Evolutionary conservation across 2,888 invertebrate genomes (phyloP), one percentile per base, ranked within the genome.

Genomic region (Leistus spinibarbis): DNA sequence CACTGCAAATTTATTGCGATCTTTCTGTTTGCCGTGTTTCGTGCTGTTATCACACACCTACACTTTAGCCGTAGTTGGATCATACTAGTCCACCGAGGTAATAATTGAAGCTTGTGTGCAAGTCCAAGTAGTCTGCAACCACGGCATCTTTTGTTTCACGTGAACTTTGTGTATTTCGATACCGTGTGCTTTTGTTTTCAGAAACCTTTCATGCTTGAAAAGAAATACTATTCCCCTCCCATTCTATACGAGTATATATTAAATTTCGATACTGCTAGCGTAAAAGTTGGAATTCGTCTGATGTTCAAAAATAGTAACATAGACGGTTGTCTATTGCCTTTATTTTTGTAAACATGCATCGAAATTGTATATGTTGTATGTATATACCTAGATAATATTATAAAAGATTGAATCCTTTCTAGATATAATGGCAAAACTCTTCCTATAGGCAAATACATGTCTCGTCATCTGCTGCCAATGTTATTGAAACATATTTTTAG

Each of bases 1-100:
- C 75, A 68, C 75, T 75, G 75, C 40, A 13, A 64, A 64, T 64
- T 64, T 64, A 64, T 64, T 64, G 64, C 64, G 27, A 17, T 27
- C 23, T 17, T 60, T 13, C 17, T 23, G 27, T 13, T 27, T 23
- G 23, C 64, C 64, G 64, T 64, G 64, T 64, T 64, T 64, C 64
- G 20, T 24, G 64, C 22, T 64, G 20, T 17, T 5, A 54, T 17
- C 54, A 17, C 17, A 3, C 5, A 17, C 17, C 54, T 17, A 17
- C 17, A 13, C 54, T 54, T 54, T 17, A 16, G 54, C 13, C 5
- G 54, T 54, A 16, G 54, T 10, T 54, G 54, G 54, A 54, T 16
- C 54, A 17, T 54, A 17, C n/a, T n/a, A n/a, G n/a, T n/a, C n/a
- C n/a, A n/a, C n/a, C n/a, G n/a, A n/a, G n/a, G n/a, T n/a, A n/a